Evolutionary conservation across 2,888 invertebrate species (phyloP).

Genomic region (Drymonia ruficornis): DNA sequence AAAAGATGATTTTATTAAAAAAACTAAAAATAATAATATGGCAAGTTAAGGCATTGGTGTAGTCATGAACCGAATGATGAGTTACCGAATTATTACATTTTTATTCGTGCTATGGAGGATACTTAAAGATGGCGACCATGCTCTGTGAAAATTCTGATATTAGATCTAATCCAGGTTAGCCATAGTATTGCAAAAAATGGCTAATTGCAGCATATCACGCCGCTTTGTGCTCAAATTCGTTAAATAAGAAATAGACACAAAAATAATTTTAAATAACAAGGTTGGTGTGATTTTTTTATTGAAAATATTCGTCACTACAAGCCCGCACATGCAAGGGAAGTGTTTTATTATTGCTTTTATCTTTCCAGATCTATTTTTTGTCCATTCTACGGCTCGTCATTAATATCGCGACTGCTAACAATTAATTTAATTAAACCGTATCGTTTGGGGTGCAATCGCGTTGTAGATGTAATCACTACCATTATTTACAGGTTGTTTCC

Average conservation of each 20-base stretch:
- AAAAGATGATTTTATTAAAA: too few relatives aligned
- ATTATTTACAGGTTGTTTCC: conserved; percentile 53
- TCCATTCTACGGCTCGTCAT: conserved; percentile 74
- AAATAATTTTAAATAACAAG: not conserved
- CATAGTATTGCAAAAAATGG: too few relatives aligned
- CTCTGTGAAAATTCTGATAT: too few relatives aligned
- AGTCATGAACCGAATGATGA: too few relatives aligned
- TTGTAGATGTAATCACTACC: conserved; percentile 66
- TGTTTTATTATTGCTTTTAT: conserved; percentile 82
- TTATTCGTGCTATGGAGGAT: too few relatives aligned
- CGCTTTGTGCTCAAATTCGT: too few relatives aligned
- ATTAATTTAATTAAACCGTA: conserved; percentile 82
- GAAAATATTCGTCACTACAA: conserved; percentile 35
- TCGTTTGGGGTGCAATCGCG: conserved; percentile 60
- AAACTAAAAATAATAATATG: too few relatives aligned
- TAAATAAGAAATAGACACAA: not conserved
- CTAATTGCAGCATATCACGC: too few relatives aligned
- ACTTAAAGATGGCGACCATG: too few relatives aligned
- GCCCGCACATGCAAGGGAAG: conserved; percentile 64
- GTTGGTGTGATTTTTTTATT: not conserved
- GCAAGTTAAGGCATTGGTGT: too few relatives aligned
- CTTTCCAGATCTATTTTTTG: conserved; percentile 73
- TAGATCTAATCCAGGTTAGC: too few relatives aligned
- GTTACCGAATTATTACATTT: too few relatives aligned
- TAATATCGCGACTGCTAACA: conserved; percentile 77